A percentile compares a stretch with the other conserved stretches of the same genome.
Conservation (phyloP, 2,113 vertebrate genomes). For the Suncus etruscus region DNA sequence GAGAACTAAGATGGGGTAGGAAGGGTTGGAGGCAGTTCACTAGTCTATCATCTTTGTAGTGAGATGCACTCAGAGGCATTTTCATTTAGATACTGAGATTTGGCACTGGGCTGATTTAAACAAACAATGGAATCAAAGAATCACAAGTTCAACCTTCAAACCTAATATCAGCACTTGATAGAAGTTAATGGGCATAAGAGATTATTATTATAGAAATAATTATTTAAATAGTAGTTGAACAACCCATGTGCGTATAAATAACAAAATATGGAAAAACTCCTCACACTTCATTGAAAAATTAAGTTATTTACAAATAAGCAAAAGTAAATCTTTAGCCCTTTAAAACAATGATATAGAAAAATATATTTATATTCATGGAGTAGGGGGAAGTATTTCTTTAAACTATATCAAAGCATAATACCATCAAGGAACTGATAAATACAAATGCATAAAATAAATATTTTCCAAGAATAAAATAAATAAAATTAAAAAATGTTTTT, state of each 20-base stretch:
- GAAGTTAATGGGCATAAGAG: background rate
- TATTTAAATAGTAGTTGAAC: background rate
- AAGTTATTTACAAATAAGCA: background rate
- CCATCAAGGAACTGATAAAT: conserved; percentile 10
- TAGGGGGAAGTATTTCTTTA: background rate
- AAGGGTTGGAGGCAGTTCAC: too few species aligned
- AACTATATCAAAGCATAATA: conserved; percentile 22
- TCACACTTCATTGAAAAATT: background rate
- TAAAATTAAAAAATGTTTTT: too few species aligned
- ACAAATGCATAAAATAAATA: background rate
- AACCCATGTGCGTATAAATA: background rate
- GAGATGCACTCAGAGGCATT: background rate
- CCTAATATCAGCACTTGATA: conserved; percentile 4
- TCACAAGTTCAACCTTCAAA: background rate
- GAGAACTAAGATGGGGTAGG: background rate
- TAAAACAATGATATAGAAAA: background rate
- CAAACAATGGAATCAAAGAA: background rate
- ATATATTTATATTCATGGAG: background rate
- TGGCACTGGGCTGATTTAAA: too few species aligned
- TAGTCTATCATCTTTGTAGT: background rate
- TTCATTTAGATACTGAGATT: background rate
- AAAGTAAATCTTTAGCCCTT: background rate
- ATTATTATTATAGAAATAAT: background rate
- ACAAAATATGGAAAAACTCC: background rate
- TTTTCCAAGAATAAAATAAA: background rate